Conservation (phyloP, 2,888 invertebrate genomes). For the Apamea monoglypha region DNA sequence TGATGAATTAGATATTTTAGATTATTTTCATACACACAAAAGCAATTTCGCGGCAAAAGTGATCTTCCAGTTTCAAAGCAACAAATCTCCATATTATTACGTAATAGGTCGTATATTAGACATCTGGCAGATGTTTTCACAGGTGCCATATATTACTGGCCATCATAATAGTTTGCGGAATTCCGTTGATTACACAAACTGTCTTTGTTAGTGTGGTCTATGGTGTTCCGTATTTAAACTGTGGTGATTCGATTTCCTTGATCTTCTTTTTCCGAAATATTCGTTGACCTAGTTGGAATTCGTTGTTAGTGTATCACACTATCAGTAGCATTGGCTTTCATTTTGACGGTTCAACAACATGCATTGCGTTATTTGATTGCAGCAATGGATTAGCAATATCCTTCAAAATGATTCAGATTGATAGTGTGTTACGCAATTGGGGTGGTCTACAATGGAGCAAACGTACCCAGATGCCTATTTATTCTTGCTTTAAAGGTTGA, state of each 20-base stretch:
- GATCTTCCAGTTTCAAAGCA: constrained; percentile 53
- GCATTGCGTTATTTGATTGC: no score
- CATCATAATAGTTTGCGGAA: constrained; percentile 69
- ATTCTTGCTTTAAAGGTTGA: neutral
- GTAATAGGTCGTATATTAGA: constrained; percentile 54
- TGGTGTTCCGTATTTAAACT: constrained; percentile 35
- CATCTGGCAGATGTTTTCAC: constrained; percentile 70
- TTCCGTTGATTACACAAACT: constrained; percentile 63
- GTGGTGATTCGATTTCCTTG: constrained; percentile 9
- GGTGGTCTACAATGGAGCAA: neutral
- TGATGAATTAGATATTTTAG: constrained; percentile 60
- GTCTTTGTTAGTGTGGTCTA: constrained; percentile 65
- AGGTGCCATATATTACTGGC: constrained; percentile 67
- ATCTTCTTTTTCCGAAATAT: neutral
- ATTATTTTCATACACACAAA: constrained; percentile 47
- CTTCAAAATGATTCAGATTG: no score
- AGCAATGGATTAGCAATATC: no score
- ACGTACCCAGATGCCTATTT: neutral
- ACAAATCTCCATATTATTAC: constrained; percentile 59
- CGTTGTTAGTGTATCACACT: no score
- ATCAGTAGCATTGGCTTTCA: no score
- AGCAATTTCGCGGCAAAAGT: constrained; percentile 50
- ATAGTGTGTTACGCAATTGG: no score
- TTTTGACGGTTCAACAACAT: no score
- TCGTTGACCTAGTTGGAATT: neutral